A percentile compares a stretch with the other conserved stretches of the same genome.
These are phyloP conservation scores for Euura lappo DNA, from an alignment of 1,140 invertebrate species.

Conservation along the genomic window DNA sequence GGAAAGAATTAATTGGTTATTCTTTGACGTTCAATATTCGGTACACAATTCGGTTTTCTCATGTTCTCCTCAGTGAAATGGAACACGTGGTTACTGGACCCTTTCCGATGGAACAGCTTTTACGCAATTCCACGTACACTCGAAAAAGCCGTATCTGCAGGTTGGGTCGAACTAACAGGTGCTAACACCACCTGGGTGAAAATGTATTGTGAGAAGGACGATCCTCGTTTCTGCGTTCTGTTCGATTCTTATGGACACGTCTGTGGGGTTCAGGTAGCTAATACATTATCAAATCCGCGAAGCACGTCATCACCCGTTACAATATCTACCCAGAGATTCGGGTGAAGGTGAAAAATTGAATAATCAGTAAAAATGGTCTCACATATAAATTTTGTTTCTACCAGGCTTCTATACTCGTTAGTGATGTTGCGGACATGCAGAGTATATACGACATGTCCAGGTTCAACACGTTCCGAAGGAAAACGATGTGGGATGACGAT, in stretches of 20 bases:
- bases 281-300: not conserved
- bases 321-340: not conserved
- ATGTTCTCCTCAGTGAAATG: not conserved
- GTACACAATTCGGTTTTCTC: not conserved
- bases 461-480: not conserved
- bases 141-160: slow-evolving; percentile 46
- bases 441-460: slow-evolving; percentile 45
- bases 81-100: not conserved
- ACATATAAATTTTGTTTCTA: not conserved
- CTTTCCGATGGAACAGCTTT: slow-evolving; percentile 51
- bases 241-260: slow-evolving; percentile 52
- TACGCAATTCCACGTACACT: slow-evolving; percentile 54
- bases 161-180: slow-evolving; percentile 50
- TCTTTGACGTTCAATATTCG: not conserved
- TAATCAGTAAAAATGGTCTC: not conserved
- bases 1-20: not conserved
- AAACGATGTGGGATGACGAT: slow-evolving; percentile 39
- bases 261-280: slow-evolving; percentile 48
- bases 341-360: not conserved
- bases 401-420: not conserved
- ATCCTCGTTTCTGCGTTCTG: slow-evolving; percentile 17
- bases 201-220: slow-evolving; percentile 46
- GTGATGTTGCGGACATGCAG: slow-evolving; percentile 49
- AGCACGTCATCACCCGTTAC: not conserved
- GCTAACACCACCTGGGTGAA: slow-evolving; percentile 44